Percentiles rank a stretch among this genome's conserved stretches.
These are phyloP conservation scores for Garrulus glandarius DNA, from an alignment of 2,797 vertebrate genomes.

Conservation along the genomic window DNA sequence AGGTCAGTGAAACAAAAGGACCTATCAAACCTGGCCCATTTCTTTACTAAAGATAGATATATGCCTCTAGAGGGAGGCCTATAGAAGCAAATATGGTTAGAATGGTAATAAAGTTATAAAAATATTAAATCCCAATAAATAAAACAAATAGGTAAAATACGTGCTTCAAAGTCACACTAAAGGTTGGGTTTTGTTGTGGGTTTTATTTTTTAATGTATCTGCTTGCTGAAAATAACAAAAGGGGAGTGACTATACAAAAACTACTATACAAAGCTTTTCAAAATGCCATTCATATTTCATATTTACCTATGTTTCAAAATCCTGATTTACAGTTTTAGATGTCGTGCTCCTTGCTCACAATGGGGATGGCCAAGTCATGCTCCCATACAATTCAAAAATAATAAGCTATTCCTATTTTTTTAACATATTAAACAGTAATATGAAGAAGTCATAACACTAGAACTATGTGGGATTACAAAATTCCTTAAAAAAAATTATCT, in stretches of 20 bases:
- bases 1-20: not conserved
- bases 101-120: not conserved
- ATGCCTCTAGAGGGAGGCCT: not conserved
- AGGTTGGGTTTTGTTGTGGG: not conserved
- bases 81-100: not conserved
- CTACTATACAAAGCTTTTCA: not conserved
- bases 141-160: not conserved
- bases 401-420: not conserved
- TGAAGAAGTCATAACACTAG: not conserved
- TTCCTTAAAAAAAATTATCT: not conserved
- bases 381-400: not conserved
- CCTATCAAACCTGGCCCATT: not conserved
- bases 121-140: not conserved
- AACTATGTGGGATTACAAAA: not conserved
- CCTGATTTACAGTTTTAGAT: not conserved
- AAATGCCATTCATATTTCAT: not conserved
- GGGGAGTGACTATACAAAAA: not conserved
- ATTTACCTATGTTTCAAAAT: not conserved
- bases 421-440: not conserved
- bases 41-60: not conserved
- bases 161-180: not conserved
- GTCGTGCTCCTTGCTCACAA: not conserved
- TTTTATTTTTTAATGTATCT: not conserved
- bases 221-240: not conserved
- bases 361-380: not conserved